Conservation (phyloP, 2,888 invertebrate species). For the Nymphalis c-album region DNA sequence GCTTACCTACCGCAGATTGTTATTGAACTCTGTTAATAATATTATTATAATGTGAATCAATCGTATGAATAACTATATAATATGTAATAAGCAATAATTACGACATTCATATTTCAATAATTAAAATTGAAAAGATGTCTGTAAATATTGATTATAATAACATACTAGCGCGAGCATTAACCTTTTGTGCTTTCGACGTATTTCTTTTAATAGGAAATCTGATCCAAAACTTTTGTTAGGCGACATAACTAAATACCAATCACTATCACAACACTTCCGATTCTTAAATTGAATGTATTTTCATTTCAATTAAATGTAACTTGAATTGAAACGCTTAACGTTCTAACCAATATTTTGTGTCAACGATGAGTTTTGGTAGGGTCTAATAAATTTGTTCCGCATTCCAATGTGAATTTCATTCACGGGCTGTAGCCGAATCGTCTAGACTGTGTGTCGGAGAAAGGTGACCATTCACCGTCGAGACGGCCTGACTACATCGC, state of each 20-base stretch:
- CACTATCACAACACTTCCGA: background rate
- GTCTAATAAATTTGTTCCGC: conserved; percentile 73
- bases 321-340: background rate
- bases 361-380: conserved; percentile 56
- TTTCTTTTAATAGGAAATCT: no score
- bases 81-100: background rate
- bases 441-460: conserved; percentile 80
- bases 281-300: background rate
- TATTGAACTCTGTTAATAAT: conserved; percentile 41
- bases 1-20: conserved; percentile 46
- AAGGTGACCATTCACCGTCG: conserved; percentile 79
- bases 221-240: no score
- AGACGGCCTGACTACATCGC: conserved; percentile 57
- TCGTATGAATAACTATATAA: background rate
- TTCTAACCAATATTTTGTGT: background rate
- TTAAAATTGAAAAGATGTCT: no score
- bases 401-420: conserved; percentile 78
- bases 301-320: background rate
- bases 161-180: no score
- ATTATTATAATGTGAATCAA: conserved; percentile 27
- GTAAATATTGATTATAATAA: no score
- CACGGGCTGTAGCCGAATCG: conserved; percentile 72
- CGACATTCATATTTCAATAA: background rate
- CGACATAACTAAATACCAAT: background rate
- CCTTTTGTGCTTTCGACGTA: no score